Evolutionary conservation across 1,140 invertebrate genomes (phyloP).

Genomic region (Nasonia giraulti): DNA sequence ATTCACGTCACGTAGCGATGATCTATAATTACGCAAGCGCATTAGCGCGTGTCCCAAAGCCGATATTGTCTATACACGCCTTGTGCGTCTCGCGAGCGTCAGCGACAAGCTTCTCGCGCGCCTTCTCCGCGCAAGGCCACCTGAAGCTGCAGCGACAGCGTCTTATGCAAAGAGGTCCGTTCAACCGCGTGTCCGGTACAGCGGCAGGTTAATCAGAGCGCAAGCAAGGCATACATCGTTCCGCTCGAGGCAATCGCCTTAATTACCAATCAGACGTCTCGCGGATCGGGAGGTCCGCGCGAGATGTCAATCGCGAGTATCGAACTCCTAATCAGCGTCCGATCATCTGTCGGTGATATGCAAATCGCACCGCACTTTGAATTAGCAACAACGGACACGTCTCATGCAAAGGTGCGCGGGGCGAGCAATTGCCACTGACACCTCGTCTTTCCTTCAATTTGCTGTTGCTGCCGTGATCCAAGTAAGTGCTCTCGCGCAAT

Average conservation of each 20-base stretch:
- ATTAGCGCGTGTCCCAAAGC: too few relatives aligned
- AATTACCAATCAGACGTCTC: constrained; percentile 38
- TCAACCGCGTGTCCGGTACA: neutral
- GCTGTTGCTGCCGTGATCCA: neutral
- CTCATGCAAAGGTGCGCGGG: neutral
- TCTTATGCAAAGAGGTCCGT: neutral
- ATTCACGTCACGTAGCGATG: too few relatives aligned
- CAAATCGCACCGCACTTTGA: neutral
- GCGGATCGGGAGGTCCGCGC: neutral
- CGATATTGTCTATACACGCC: too few relatives aligned
- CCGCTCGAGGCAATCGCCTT: constrained; percentile 26
- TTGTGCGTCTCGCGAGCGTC: neutral
- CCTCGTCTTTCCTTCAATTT: neutral
- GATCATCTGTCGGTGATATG: neutral
- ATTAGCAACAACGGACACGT: neutral
- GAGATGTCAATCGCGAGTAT: neutral
- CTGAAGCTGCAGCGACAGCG: too few relatives aligned
- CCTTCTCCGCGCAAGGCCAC: constrained; percentile 2
- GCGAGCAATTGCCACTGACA: neutral
- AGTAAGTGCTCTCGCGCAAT: neutral
- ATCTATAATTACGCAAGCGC: too few relatives aligned
- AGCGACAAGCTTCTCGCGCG: neutral
- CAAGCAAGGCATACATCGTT: neutral
- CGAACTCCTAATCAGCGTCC: constrained; percentile 33
- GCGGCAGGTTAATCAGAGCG: constrained; percentile 6